A percentile compares a stretch with the other conserved stretches of the same genome.
Conservation (phyloP, 2,113 vertebrate species). For the Epinephelus fuscoguttatus region DNA sequence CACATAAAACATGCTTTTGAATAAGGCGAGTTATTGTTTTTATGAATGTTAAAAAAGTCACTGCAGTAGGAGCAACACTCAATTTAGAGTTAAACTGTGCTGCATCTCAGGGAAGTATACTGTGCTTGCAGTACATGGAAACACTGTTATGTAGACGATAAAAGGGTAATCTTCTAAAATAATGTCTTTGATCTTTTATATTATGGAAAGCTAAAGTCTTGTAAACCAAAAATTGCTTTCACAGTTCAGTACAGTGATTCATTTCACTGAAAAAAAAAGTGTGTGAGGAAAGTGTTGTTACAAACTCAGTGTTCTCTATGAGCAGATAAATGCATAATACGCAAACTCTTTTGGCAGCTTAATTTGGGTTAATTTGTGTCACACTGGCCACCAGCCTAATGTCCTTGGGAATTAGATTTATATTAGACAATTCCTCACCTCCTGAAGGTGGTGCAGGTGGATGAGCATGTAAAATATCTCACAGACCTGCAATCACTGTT, state of each 20-base stretch:
- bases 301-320: not conserved
- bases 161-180: not conserved
- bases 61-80: not conserved
- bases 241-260: not conserved
- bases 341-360: too few relatives aligned
- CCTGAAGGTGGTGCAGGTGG: not conserved
- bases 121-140: not conserved
- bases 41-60: constrained; percentile 36
- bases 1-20: constrained; percentile 33
- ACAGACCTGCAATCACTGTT: not conserved
- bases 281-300: not conserved
- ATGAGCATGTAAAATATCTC: not conserved
- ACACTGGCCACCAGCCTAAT: not conserved
- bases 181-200: not conserved
- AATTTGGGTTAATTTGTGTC: not conserved
- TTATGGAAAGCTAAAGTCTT: not conserved
- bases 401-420: not conserved
- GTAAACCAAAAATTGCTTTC: not conserved
- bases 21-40: constrained; percentile 37
- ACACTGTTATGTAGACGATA: not conserved
- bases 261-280: not conserved
- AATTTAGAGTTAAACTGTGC: not conserved
- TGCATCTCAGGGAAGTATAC: not conserved
- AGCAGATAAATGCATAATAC: too few relatives aligned
- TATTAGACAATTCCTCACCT: not conserved